Evolutionary conservation across 2,888 invertebrate species (phyloP), one percentile per base, ranked within the genome.

Genomic region (Cataglyphis albicans): DNA sequence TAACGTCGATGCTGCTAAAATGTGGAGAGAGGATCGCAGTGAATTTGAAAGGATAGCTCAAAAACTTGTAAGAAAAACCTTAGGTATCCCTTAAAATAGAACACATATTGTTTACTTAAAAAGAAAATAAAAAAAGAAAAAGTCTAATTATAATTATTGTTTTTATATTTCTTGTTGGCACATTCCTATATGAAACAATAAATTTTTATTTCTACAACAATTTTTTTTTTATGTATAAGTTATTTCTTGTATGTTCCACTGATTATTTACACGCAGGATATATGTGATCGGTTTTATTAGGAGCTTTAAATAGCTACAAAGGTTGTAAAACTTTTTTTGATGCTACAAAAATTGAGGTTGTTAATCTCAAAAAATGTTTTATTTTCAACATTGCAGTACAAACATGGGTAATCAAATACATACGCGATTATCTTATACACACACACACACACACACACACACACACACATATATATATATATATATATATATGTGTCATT

Each of bases 1-100:
- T 0, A 99, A 99, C 95, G 99, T 99, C 0, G 99, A 99, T 95
- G 99, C 99, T 10, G 99, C 99, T 0, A 99, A 99, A 95, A 99
- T 99, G 98, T 99, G 99, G 99, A 96, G 99, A 82, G 99, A 99
- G 94, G 98, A 99, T 93, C 96, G 99, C 18, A 96, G 97, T 18
- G 98, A 99, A 94, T 99, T 99, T 94, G 98, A 99, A 93, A 97
- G 96, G 95, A 98, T 99, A 91, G 99, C 99, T 4, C 97, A 98
- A 94, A 96, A 97, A 93, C 96, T 99, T 90, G 99, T 99, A 35
- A 96, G 98, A 89, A 98, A 98, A 95, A 98, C 99, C 0, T 95
- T 99, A 65, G 98, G 98, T 38, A 95, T 98, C 89, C 96, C 94
- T 67, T 95, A 93, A 93, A 72, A 57, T 63, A 73, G 12, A 18